These are phyloP conservation scores for Spatulosminthurus flaviceps DNA, from an alignment of 2,888 invertebrate species.

Conservation along the genomic window DNA sequence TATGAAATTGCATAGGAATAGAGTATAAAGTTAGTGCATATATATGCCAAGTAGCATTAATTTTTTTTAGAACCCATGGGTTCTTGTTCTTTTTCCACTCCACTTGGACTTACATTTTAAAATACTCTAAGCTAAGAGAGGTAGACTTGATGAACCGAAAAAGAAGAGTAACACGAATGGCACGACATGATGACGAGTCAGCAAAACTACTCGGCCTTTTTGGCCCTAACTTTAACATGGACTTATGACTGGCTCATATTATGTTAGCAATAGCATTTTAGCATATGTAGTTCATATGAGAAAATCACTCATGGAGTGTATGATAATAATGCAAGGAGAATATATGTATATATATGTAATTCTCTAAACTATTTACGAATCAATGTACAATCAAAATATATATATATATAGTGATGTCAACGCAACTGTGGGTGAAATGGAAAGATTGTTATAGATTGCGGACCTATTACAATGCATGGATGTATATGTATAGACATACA, in stretches of 20 bases:
- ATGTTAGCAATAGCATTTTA: too few relatives aligned
- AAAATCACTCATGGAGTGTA: too few relatives aligned
- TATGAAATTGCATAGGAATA: too few relatives aligned
- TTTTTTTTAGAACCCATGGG: slow-evolving; percentile 4
- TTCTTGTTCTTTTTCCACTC: background rate
- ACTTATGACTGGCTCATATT: background rate
- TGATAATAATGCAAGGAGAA: too few relatives aligned
- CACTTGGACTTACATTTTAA: slow-evolving; percentile 13
- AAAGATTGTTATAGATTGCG: background rate
- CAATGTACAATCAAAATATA: too few relatives aligned
- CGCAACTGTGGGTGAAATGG: too few relatives aligned
- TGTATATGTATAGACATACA: background rate
- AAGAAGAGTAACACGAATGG: slow-evolving; percentile 34
- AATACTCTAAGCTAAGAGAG: background rate
- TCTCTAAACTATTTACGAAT: too few relatives aligned
- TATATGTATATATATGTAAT: too few relatives aligned
- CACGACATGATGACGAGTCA: slow-evolving; percentile 41
- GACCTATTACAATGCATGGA: too few relatives aligned
- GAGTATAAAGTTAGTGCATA: too few relatives aligned
- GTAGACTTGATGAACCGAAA: slow-evolving; percentile 45
- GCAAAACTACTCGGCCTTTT: slow-evolving; percentile 8
- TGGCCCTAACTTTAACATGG: background rate
- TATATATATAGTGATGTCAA: too few relatives aligned
- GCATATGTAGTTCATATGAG: too few relatives aligned
- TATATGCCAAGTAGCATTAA: background rate